Evolutionary conservation across 2,113 vertebrate species (phyloP).

Genomic region (Chlamydotis undulata): DNA sequence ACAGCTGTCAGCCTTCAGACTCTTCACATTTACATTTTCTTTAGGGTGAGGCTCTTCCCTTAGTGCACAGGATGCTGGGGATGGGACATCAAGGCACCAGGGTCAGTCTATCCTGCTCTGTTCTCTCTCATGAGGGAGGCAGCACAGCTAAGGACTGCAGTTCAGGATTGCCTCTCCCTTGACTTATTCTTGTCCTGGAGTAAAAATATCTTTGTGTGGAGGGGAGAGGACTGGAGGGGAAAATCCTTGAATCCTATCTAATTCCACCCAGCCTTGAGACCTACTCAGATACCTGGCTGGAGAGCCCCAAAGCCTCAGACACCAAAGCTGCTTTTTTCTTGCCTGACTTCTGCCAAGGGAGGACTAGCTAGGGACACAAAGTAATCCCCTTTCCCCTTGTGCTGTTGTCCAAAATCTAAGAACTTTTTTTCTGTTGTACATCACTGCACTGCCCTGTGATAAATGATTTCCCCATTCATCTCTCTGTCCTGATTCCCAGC

Average conservation of each 20-base stretch:
- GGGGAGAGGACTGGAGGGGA: neutral
- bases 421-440: neutral
- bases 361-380: neutral
- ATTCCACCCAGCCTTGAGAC: neutral
- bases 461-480: neutral
- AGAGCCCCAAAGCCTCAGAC: neutral
- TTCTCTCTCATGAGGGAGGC: neutral
- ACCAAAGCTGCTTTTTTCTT: neutral
- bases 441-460: neutral
- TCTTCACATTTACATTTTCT: neutral
- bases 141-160: neutral
- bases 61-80: rapidly evolving
- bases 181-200: neutral
- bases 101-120: neutral
- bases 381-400: neutral
- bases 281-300: neutral
- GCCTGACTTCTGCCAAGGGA: neutral
- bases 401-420: neutral
- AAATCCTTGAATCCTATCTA: neutral
- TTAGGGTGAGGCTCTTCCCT: neutral
- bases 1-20: neutral
- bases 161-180: neutral
- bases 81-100: neutral
- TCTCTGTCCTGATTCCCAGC: neutral
- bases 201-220: neutral